Conservation (phyloP, 1,140 invertebrate genomes). For the Bombus polaris region DNA sequence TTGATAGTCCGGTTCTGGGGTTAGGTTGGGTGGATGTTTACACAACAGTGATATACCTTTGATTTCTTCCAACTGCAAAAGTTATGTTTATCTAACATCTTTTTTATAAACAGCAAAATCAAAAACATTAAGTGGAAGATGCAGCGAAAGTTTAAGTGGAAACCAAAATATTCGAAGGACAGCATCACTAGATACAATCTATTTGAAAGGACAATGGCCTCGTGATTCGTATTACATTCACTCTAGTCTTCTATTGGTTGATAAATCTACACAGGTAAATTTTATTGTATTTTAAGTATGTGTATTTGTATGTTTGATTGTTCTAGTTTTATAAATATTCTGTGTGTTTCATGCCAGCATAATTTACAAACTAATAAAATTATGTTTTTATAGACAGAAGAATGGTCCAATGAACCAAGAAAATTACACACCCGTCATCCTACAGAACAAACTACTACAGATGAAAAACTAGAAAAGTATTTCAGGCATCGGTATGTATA, state of each 20-base stretch:
- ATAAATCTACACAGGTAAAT: slow-evolving; percentile 89
- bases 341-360: neutral
- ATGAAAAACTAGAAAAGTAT: slow-evolving; percentile 84
- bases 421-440: slow-evolving; percentile 80
- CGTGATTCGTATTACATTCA: slow-evolving; percentile 87
- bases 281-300: neutral
- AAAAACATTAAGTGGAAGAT: slow-evolving; percentile 83
- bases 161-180: slow-evolving; percentile 87
- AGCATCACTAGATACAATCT: slow-evolving; percentile 90
- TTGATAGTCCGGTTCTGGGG: slow-evolving; percentile 66
- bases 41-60: neutral
- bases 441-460: slow-evolving; percentile 78
- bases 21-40: neutral
- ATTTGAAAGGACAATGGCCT: slow-evolving; percentile 90
- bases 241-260: slow-evolving; percentile 86
- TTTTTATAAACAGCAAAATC: slow-evolving; percentile 83
- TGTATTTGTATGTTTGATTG: neutral
- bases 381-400: slow-evolving; percentile 84
- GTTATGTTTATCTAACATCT: slow-evolving; percentile 22
- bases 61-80: neutral
- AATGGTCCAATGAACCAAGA: slow-evolving; percentile 84
- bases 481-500: slow-evolving; percentile 81
- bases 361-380: slow-evolving; percentile 23
- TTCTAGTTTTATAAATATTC: neutral
- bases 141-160: slow-evolving; percentile 80